A percentile compares a stretch with the other conserved stretches of the same genome.
Evolutionary conservation across 2,888 invertebrate genomes (phyloP).

Genomic region (Caenorhabditis sinica): DNA sequence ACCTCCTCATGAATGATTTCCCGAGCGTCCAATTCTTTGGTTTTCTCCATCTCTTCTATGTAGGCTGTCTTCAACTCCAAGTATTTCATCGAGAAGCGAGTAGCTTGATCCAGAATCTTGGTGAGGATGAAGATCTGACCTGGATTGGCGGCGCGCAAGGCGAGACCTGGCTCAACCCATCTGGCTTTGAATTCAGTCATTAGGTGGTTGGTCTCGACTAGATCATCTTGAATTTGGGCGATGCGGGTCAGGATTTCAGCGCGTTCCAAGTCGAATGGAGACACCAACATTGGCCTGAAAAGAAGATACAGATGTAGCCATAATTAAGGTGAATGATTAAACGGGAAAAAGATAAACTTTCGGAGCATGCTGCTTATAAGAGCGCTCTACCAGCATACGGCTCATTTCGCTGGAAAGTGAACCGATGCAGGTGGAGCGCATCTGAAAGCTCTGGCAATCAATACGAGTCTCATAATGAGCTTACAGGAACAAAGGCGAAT

Average conservation of each 20-base stretch:
- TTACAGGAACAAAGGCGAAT: no score
- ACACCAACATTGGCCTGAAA: neutral
- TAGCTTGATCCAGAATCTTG: neutral
- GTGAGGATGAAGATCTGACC: neutral
- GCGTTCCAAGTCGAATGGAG: neutral
- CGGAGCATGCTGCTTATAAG: no score
- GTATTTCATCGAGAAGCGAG: neutral
- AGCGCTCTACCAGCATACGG: no score
- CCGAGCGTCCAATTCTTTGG: neutral
- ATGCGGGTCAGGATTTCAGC: neutral
- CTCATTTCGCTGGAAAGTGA: no score
- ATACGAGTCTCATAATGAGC: no score
- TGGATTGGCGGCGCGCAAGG: neutral
- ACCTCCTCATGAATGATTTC: constrained; percentile 10
- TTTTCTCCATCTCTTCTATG: neutral
- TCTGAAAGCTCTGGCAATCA: no score
- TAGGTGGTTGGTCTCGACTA: neutral
- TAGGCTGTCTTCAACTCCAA: neutral
- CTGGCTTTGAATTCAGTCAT: neutral
- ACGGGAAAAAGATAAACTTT: no score
- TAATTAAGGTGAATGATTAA: no score
- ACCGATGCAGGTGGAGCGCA: no score
- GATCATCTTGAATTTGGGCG: neutral
- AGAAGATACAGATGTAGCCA: no score
- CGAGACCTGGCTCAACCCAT: neutral